Evolutionary conservation across 2,888 invertebrate species (phyloP), one percentile per base, ranked within the genome.

Genomic region (Parnassius mnemosyne): DNA sequence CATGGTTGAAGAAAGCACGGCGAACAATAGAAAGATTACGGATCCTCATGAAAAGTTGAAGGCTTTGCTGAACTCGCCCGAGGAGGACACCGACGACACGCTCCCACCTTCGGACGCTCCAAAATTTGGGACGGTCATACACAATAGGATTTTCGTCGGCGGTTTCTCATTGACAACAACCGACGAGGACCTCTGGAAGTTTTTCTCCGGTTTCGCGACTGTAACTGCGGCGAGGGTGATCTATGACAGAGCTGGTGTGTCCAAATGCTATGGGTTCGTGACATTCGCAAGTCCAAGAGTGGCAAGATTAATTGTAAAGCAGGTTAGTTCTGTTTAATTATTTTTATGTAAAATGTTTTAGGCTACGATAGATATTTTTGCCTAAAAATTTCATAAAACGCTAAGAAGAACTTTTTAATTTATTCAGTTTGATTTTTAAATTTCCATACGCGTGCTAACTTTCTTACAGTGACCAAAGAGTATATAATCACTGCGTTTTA

Each of bases 141-240:
- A 98, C 65, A 98, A 98, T 86, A 93, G 98, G 75, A 97, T 99
- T 77, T 99, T 99, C 87, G 98, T 99, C 58, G 98, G 99, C 63
- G 99, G 98, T 34, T 98, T 99, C 77, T 96, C 98, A 62, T 94
- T 97, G 75, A 97, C 96, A 78, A 98, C 98, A 53, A 97, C 97
- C 56, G 98, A 98, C 88, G 95, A 95, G 60, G 98, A 98, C 80
- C 89, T 99, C 69, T 95, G 96, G 88, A 95, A 96, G 82, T 95
- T 98, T 69, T 99, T 99, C 86, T 97, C 97, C 66, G 94, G 95
- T 57, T 97, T 96, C 77, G 97, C 98, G 59, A 95, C 96, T 59
- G 97, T 97, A 47, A 97, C 96, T 71, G 96, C 97, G 54, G 97
- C 97, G 58, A 97, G 99, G 91, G 98, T 99, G 71, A 98, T 99